Evolutionary conservation across 1,140 invertebrate species (phyloP).

Genomic region (Tribolium madens): DNA sequence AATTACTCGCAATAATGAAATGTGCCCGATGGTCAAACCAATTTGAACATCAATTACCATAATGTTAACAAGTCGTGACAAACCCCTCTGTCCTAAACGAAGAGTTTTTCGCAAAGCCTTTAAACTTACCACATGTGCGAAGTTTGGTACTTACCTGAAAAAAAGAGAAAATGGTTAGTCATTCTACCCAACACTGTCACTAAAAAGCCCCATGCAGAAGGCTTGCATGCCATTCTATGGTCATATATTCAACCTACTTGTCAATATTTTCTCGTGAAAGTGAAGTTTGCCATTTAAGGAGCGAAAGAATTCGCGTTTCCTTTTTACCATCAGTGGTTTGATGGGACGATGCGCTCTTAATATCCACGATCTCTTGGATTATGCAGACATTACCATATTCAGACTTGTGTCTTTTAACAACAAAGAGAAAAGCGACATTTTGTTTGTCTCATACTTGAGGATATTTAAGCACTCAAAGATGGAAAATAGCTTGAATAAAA

Average conservation of each 20-base stretch:
- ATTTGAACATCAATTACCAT: constrained; percentile 6
- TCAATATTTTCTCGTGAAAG: constrained; percentile 28
- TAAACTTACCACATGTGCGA: background rate
- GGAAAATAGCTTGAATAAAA: too few species aligned
- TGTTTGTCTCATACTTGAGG: constrained; percentile 4
- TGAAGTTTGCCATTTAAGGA: constrained; percentile 24
- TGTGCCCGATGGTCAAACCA: constrained; percentile 8
- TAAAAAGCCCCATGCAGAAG: constrained; percentile 3
- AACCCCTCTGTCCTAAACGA: background rate
- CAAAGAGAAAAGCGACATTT: background rate
- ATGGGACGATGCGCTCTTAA: constrained; percentile 32
- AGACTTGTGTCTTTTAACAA: background rate
- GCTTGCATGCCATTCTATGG: background rate
- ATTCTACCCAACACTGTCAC: background rate
- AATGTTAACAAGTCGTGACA: background rate
- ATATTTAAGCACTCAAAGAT: too few species aligned
- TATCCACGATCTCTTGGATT: constrained; percentile 12
- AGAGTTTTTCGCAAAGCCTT: background rate
- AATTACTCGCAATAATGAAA: constrained; percentile 30
- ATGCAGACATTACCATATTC: constrained; percentile 30
- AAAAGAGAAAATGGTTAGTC: constrained; percentile 35
- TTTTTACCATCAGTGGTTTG: constrained; percentile 10
- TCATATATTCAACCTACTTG: background rate
- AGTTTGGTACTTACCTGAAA: constrained; percentile 43
- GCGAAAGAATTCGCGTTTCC: constrained; percentile 19